Evolutionary conservation across 1,140 invertebrate genomes (phyloP).

Genomic region (Drosophila equinoxialis): DNA sequence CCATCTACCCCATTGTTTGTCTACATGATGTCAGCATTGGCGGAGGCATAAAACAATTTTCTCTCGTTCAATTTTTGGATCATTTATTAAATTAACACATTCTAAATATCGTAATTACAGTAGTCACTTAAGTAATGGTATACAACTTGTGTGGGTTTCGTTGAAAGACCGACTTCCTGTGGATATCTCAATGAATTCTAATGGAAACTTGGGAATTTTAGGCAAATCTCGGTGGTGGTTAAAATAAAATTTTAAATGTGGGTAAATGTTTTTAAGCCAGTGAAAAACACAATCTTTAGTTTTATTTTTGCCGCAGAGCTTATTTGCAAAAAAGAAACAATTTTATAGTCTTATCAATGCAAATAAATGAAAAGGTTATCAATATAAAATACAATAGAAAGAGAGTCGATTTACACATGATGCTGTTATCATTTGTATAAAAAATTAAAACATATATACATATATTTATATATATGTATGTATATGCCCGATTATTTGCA

Average conservation of each 20-base stretch:
- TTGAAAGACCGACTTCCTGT: background rate
- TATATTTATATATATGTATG: background rate
- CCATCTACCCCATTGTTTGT: constrained; percentile 18
- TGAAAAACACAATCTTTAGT: background rate
- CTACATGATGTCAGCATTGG: constrained; percentile 56
- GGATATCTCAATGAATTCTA: no score
- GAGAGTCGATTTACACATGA: background rate
- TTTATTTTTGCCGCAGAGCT: background rate
- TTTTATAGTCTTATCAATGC: background rate
- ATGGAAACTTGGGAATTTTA: no score
- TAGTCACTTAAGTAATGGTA: background rate
- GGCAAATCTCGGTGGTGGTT: no score
- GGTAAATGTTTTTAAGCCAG: no score
- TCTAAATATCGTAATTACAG: constrained; percentile 17
- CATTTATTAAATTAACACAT: constrained; percentile 33
- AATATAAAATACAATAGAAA: background rate
- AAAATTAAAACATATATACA: background rate
- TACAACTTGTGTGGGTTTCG: background rate
- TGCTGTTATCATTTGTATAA: background rate
- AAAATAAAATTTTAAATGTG: no score
- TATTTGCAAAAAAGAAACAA: background rate
- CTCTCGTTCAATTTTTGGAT: constrained; percentile 24
- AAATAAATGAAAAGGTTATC: constrained; percentile 6
- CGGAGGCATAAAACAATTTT: constrained; percentile 29
- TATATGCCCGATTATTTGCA: background rate